Evolutionary conservation across 2,888 invertebrate species (phyloP), one percentile per base, ranked within the genome.

Genomic region (Mimachlamys varia): DNA sequence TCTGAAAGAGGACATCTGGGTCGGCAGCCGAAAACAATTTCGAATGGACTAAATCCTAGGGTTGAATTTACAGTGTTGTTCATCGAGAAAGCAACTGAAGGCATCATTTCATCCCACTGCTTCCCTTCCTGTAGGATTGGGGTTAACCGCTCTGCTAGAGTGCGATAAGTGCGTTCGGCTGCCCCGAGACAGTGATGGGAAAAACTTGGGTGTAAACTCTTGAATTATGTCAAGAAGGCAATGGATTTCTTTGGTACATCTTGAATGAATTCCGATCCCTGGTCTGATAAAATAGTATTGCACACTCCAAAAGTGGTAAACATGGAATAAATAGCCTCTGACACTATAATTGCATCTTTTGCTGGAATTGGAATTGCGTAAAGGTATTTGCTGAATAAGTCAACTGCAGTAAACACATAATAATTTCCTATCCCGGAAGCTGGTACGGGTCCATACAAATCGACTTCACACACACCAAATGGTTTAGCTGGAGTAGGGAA

Each of bases 251-350:
- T 87, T 87, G 87, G 38, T 2, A 87, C 87, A 87, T 17, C 22
- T 88, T 12, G 58, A 55, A 89, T 92, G 27, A 91, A 92, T 58
- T 93, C 93, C 44, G 92, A 87, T 0, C 92, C 92, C 44, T 76
- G 44, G 49, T 92, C 91, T 17, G 89, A 89, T 1, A 92, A 55
- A 0, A 92, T n/a, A 76, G 88, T 89, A 49, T 92, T 90, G 91
- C 92, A 91, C 53, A 91, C 91, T 87, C 92, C 92, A 90, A 88
- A 93, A 22, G 87, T 88, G 2, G 92, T 89, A 53, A 93, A 91
- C 49, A 93, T 15, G 10, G 88, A 49, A 27, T 91, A 89, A n/a
- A n/a, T 10, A 15, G 88, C 90, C 87, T 91, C 90, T 19, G 91
- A 62, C 50, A 93, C 92, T 15, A 90, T 87, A 27, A 90, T 88